Evolutionary conservation across 1,140 invertebrate species (phyloP), one percentile per base, ranked within the genome.

Genomic region (Arion vulgaris): DNA sequence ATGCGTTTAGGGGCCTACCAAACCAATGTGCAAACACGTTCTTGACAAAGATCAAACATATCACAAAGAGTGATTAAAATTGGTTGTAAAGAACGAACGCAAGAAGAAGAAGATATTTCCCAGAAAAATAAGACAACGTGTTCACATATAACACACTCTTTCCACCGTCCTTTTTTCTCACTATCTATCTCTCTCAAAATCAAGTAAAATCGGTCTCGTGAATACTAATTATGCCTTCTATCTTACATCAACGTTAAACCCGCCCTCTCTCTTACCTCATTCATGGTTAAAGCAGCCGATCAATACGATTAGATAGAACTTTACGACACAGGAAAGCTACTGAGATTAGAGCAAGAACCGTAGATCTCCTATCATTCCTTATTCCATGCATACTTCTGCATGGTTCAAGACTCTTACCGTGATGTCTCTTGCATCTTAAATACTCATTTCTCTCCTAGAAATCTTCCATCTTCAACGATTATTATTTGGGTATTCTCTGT

Each of bases 381-480:
- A 57, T 28, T 17, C 62, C 62, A 66, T 66, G 62, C 62, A 66
- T 66, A 66, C 62, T 66, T 23, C 28, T 32, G 28, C 62, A n/a
- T 7, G n/a, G 32, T 66, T 66, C 62, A 66, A 66, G 28, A 66
- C 62, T 32, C 28, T 66, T 34, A 32, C 62, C 11, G n/a, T 32
- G 9, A 66, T 66, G 62, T 66, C 62, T 66, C n/a, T 32, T 66
- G 62, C 62, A 66, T 66, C 62, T 28, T 57, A 66, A 66, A 66
- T 32, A 2, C 28, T 66, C 62, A 7, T 66, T 62, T 32, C 28
- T 66, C 28, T 66, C 4, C 62, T 32, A 9, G n/a, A 66, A 66
- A 66, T 66, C 62, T 5, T 1, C 62, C 9, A 32, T 66, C 62
- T 66, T 28, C 4, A 32, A 32, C n/a, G 28, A 66, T 66, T 32